Base-by-base conservation (phyloP, 1,140 invertebrate genomes). In the Melipona quadrifasciata region DNA sequence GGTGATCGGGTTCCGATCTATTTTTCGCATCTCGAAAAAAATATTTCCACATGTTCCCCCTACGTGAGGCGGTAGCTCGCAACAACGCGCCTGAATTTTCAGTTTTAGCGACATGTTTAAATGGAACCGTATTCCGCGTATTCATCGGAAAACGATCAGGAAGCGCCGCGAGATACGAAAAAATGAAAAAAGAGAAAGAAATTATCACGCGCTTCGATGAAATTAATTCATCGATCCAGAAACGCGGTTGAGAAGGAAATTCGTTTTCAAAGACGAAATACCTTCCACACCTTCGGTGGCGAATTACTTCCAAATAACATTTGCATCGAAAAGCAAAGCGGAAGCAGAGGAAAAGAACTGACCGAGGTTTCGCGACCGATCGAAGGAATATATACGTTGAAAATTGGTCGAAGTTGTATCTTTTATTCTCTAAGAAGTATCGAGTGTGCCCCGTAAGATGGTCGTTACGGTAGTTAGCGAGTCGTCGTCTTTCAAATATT, bases 341-440 rank as follows among this genome's bases (percentile, higher is more conserved):
- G 51, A 65, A 39, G 34, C 10, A 0, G 39, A 0, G 39, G 39
- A 6, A 47, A 47, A 0, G 8, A 47, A 47, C 34, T 5, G 10
- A 14, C 11, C 19, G 21, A 51, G 58, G 64, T 77, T 83, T 51
- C 19, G 34, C 51, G 10, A 12, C 2, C 14, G 21, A 51, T 24
- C 58, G 51, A 11, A 39, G 31, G n/a, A 58, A 70, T 34, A 34
- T 34, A 34, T 47, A 47, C 24, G 16, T 51, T 51, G 61, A 21
- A 83, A 83, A 83, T 83, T 58, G 81, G 74, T 82, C 65, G 73
- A 11, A 51, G 80, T 19, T 31, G 47, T 76, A 64, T 57, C 73
- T 27, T 53, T 57, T 19, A 6, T 11, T 68, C 53, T 64, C 70
- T 1, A 19, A 58, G 73, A 64, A 58, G 31, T 76, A 76, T 82